Base-by-base conservation (phyloP, 1,140 invertebrate species). In the Ips typographus region DNA sequence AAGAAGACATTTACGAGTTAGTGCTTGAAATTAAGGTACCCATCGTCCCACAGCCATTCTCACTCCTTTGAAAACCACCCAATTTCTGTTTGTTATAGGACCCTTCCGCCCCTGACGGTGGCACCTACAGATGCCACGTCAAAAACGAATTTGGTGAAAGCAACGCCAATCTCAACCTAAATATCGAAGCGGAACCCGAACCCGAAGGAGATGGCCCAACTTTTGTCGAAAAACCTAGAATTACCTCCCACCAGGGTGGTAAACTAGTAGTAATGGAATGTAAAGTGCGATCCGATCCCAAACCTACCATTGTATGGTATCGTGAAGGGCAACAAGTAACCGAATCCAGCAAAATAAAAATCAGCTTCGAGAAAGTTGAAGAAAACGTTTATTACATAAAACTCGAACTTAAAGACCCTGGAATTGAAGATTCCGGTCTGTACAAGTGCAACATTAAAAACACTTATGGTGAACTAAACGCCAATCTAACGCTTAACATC, bases 361-460 rank as follows among this genome's bases (percentile, higher is more conserved):
- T 95, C 74, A 86, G 82, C 40, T 82, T 90, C 68, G 83, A 86
- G 47, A 88, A 94, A 79, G 89, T 93, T 62, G 89, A 89, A 72
- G 89, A 93, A 73, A 91, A 94, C 74, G 87, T 94, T 74, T 98
- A 96, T 80, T 92, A 94, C 61, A 94, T 96, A 49, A 89, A 92
- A 78, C 82, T 99, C 66, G 93, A 95, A 81, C 84, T 99, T 5
- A 91, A 92, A 83, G 94, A 98, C 84, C 96, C 96, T 66, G 91
- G 91, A 74, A 88, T 94, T 71, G 92, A 94, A 76, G 96, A 99
- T 84, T 96, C 96, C 74, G 98, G 98, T 47, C 85, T 98, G 42
- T 99, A 99, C 84, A 98, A 98, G 82, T 98, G 96, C 80, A 96
- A 96, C 77, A 95, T 98, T 70, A 98, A 97, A 82, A 99, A 98